Percentiles rank a stretch among this genome's conserved stretches.
These are phyloP conservation scores for Lycorma delicatula DNA, from an alignment of 1,140 invertebrate species.

Conservation along the genomic window DNA sequence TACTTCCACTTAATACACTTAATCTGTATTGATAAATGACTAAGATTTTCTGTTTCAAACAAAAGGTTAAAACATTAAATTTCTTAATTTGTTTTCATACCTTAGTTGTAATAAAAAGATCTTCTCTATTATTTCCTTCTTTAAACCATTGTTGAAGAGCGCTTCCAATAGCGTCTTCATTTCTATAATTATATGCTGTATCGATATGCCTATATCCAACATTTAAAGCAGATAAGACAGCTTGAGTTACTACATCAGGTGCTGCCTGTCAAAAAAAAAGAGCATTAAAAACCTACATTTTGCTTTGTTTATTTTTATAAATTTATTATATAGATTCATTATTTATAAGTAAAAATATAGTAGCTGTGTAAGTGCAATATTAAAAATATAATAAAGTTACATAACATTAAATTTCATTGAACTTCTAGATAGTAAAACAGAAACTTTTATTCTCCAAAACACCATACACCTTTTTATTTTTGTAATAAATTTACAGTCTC, in stretches of 20 bases:
- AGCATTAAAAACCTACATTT: neutral
- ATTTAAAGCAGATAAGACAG: conserved; percentile 41
- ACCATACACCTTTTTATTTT: too few species aligned
- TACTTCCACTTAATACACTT: too few species aligned
- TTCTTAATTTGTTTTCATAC: too few species aligned
- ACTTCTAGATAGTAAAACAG: too few species aligned
- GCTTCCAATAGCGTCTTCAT: conserved; percentile 69
- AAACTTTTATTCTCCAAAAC: too few species aligned
- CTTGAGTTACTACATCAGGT: conserved; percentile 8
- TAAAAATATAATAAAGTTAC: neutral
- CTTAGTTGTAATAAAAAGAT: conserved; percentile 76
- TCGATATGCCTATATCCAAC: conserved; percentile 70
- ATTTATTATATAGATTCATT: neutral
- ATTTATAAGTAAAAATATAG: neutral
- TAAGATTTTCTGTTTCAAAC: too few species aligned
- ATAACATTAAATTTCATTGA: too few species aligned
- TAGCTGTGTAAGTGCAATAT: neutral
- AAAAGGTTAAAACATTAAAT: too few species aligned
- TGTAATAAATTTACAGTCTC: too few species aligned
- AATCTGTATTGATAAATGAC: too few species aligned
- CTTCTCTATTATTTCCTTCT: conserved; percentile 58
- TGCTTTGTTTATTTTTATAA: neutral
- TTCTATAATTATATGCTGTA: conserved; percentile 71
- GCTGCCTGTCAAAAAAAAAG: conserved; percentile 2
- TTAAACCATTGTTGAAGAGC: conserved; percentile 65